phyloP scores from a whole-genome alignment of 2,888 invertebrate species.

The Charanyca ferruginea region DNA sequence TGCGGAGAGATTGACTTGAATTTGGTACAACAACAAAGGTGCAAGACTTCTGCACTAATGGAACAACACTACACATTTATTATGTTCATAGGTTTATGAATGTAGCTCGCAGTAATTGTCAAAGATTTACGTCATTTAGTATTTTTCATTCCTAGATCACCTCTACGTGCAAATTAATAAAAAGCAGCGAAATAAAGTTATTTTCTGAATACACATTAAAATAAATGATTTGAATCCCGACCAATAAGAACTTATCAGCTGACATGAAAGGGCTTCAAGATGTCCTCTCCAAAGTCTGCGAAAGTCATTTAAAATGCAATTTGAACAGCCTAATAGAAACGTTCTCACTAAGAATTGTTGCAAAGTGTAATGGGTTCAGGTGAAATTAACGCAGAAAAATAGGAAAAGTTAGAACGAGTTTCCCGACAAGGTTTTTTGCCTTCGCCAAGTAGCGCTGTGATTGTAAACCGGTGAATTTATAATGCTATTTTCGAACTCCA shows the following conservation, averaged over 20 bases:
- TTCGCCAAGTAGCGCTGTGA: slow-evolving; percentile 88
- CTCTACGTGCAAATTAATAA: neutral
- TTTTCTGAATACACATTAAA: slow-evolving; percentile 10
- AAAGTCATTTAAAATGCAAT: slow-evolving; percentile 89
- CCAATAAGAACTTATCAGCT: slow-evolving; percentile 46
- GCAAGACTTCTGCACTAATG: neutral
- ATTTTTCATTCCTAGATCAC: slow-evolving; percentile 18
- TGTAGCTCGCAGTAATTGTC: neutral
- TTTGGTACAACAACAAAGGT: neutral
- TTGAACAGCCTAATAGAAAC: slow-evolving; percentile 88
- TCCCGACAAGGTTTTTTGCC: slow-evolving; percentile 86
- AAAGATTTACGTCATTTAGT: neutral
- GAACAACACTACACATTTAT: neutral
- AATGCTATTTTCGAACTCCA: slow-evolving; percentile 90
- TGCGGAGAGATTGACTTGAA: slow-evolving; percentile 9
- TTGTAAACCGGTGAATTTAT: slow-evolving; percentile 91
- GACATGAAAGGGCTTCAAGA: slow-evolving; percentile 53
- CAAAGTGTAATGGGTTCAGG: slow-evolving; percentile 91
- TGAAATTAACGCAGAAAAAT: slow-evolving; percentile 91
- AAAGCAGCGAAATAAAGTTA: slow-evolving; percentile 11
- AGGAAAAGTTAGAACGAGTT: slow-evolving; percentile 91
- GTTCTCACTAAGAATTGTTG: slow-evolving; percentile 89
- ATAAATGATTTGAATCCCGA: slow-evolving; percentile 31
- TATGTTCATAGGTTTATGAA: neutral
- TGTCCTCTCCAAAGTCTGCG: slow-evolving; percentile 68